Evolutionary conservation across 1,140 invertebrate genomes (phyloP).

Genomic region (Drosophila ercepeae): DNA sequence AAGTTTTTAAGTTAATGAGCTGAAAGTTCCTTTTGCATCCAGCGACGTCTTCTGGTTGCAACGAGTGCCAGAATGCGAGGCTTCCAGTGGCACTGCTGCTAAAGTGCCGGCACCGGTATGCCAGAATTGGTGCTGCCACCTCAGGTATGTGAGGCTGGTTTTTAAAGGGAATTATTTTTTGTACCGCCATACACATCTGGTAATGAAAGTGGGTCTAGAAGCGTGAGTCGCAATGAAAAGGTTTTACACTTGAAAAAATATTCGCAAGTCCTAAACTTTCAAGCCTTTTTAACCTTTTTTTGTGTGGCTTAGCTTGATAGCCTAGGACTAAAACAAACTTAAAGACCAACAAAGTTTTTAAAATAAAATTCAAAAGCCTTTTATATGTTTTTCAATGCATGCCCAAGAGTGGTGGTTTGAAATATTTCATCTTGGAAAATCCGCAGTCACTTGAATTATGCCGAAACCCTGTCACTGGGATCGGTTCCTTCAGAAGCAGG

Average conservation of each 20-base stretch:
- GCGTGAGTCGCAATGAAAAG: conserved; percentile 27
- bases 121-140: conserved; percentile 1
- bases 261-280: background rate
- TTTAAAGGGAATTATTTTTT: conserved; percentile 27
- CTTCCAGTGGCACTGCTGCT: conserved; percentile 1
- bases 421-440: conserved; percentile 17
- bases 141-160: conserved; percentile 9
- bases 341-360: background rate
- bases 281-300: background rate
- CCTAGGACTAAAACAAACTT: background rate
- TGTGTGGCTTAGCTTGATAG: background rate
- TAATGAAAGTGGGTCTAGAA: conserved; percentile 9
- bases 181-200: conserved; percentile 3
- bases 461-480: conserved; percentile 7
- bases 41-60: conserved; percentile 23
- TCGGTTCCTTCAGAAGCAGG: background rate
- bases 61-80: conserved; percentile 9
- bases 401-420: background rate
- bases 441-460: conserved; percentile 29
- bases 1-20: conserved; percentile 68
- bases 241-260: conserved; percentile 1
- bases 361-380: background rate
- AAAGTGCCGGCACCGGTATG: background rate
- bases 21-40: conserved; percentile 46
- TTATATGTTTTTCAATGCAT: conserved; percentile 12